Base-by-base conservation (phyloP, 2,888 invertebrate genomes). In the Fissipunctia ypsillon region DNA sequence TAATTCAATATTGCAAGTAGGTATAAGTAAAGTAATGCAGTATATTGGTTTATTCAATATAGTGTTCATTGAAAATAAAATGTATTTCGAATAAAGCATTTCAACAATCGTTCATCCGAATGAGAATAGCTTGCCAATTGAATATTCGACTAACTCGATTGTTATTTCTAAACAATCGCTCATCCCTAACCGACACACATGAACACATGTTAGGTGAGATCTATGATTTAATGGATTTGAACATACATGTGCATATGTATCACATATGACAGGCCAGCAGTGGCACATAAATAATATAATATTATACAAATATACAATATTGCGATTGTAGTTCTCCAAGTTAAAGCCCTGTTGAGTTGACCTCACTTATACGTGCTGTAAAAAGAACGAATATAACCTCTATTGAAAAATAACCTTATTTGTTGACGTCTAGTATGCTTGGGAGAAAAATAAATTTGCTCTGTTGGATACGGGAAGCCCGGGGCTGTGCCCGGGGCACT, bases 331-430 rank as follows among this genome's bases (percentile, higher is more conserved):
- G 64, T 67, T 69, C 52, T 38, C 43, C 31, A 74, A 77, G 64
- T 79, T 79, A 69, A 65, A 73, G 50, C 63, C 60, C n/a, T 54
- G 57, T 80, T 74, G 72, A 80, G 65, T 73, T 82, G 79, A 81
- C 83, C 78, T 83, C 81, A 86, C 89, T 88, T 88, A 89, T 84
- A 87, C 87, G 81, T 88, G 88, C 86, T 88, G 87, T 89, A 90
- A 91, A 75, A 88, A 91, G 90, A 90, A 92, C 88, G 90, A 91
- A 93, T 93, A 92, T 90, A 91, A 89, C 88, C 87, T 89, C 88
- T 92, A 93, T 94, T 94, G 94, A 94, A 95, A 94, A 94, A 95
- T 95, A 94, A 92, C 92, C 92, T 94, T 95, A 94, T 95, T 95
- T 95, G 94, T 95, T 95, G 95, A 95, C 94, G 93, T 95, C 95